Percentiles rank a stretch among this genome's conserved stretches.
phyloP scores from a whole-genome alignment of 30 jellyfish, hydroid and myxozoan species.

The Pseudorhiza aurosa region DNA sequence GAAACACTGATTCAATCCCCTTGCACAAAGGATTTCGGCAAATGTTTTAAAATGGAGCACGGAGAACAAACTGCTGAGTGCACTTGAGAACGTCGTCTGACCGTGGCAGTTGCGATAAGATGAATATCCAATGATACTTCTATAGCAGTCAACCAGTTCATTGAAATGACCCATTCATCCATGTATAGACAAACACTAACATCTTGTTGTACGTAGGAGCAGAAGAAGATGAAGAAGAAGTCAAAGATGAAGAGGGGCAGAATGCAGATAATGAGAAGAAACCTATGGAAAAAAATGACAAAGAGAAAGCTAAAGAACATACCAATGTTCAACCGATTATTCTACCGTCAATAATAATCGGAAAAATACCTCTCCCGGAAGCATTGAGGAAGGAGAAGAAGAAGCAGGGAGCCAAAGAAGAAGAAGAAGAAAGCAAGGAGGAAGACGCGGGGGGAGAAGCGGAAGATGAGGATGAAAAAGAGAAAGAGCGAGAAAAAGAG shows the following conservation, averaged over 20 bases:
- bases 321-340: background rate
- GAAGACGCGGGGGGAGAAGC: conserved; percentile 6
- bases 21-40: background rate
- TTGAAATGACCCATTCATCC: too few species aligned
- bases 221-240: conserved; percentile 39
- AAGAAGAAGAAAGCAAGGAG: background rate
- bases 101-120: too few species aligned
- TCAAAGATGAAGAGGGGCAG: conserved; percentile 2
- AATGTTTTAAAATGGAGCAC: background rate
- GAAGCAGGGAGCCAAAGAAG: conserved; percentile 9
- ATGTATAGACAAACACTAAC: too few species aligned
- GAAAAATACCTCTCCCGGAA: conserved; percentile 29
- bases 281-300: too few species aligned
- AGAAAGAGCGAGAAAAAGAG: background rate
- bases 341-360: conserved; percentile 35
- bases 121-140: too few species aligned
- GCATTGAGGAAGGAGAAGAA: conserved; percentile 6
- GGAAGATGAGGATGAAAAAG: background rate
- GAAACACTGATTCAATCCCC: background rate
- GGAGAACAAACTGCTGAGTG: background rate
- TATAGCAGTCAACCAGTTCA: too few species aligned
- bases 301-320: background rate
- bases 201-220: too few species aligned
- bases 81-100: too few species aligned
- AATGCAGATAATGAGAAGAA: background rate